Percentiles rank a stretch among this genome's conserved stretches.
Conservation (phyloP, 2,888 invertebrate species). For the Magallana nippona region DNA sequence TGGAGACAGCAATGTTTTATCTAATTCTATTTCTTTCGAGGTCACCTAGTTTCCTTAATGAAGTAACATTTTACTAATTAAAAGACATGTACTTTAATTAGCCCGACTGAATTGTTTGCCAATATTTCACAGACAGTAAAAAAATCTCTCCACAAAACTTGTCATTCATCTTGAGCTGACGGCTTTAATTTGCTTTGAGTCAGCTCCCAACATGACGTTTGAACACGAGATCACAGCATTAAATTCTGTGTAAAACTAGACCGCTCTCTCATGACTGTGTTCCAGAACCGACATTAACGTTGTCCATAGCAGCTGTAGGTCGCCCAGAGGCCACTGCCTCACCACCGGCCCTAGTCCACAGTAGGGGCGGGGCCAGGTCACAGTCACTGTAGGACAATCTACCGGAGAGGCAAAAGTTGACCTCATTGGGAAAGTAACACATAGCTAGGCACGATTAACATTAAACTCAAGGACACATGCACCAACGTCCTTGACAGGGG, state of each 20-base stretch:
- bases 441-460: not conserved
- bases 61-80: not conserved
- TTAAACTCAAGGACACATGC: not conserved
- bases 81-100: not conserved
- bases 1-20: not conserved
- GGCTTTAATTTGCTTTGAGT: slow-evolving; percentile 4
- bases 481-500: too few relatives aligned
- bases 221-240: slow-evolving; percentile 10
- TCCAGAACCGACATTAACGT: slow-evolving; percentile 9
- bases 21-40: not conserved
- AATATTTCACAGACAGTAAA: slow-evolving; percentile 17
- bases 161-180: slow-evolving; percentile 4
- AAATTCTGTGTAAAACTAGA: slow-evolving; percentile 5
- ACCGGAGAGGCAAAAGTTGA: not conserved
- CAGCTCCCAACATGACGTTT: slow-evolving; percentile 26
- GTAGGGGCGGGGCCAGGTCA: not conserved
- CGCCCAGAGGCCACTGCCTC: not conserved
- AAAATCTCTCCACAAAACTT: not conserved
- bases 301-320: not conserved
- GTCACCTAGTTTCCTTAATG: slow-evolving; percentile 14
- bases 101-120: not conserved
- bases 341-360: not conserved
- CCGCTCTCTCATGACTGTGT: slow-evolving; percentile 4
- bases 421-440: not conserved
- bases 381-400: not conserved